Conservation (phyloP, 2,888 invertebrate genomes). For the Bedellia somnulentella region DNA sequence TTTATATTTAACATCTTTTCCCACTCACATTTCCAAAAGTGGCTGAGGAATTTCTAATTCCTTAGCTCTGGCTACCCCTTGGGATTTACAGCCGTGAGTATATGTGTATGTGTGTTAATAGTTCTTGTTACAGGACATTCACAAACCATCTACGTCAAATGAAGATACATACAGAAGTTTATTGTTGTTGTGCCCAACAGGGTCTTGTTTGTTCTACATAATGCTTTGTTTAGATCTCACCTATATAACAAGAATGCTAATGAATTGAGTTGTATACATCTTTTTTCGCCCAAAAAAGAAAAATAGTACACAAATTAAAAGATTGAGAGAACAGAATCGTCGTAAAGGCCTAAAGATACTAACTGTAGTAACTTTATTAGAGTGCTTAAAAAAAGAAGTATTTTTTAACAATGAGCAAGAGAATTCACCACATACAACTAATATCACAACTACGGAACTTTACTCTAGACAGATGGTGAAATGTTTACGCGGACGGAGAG, state of each 20-base stretch:
- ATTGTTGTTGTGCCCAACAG: no score
- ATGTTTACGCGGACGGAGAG: no score
- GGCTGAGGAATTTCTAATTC: no score
- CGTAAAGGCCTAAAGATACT: conserved; percentile 5
- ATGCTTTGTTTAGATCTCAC: no score
- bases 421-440: conserved; percentile 3
- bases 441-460: conserved; percentile 3
- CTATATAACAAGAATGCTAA: no score
- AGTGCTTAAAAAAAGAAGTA: conserved; percentile 4
- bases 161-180: conserved; percentile 2
- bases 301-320: conserved; percentile 3
- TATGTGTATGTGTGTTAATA: neutral
- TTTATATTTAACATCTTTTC: no score
- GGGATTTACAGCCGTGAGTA: no score
- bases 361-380: conserved; percentile 1
- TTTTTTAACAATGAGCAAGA: conserved; percentile 5
- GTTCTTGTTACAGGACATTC: neutral
- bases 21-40: no score
- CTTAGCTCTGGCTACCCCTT: no score
- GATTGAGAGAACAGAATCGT: conserved; percentile 4
- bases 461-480: conserved; percentile 4
- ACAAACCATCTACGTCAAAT: conserved; percentile 2
- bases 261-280: no score
- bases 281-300: conserved; percentile 2
- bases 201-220: no score